Percentiles rank a stretch among this genome's conserved stretches.
phyloP scores from a whole-genome alignment of 2,797 vertebrate genomes.

The Anguilla anguilla region DNA sequence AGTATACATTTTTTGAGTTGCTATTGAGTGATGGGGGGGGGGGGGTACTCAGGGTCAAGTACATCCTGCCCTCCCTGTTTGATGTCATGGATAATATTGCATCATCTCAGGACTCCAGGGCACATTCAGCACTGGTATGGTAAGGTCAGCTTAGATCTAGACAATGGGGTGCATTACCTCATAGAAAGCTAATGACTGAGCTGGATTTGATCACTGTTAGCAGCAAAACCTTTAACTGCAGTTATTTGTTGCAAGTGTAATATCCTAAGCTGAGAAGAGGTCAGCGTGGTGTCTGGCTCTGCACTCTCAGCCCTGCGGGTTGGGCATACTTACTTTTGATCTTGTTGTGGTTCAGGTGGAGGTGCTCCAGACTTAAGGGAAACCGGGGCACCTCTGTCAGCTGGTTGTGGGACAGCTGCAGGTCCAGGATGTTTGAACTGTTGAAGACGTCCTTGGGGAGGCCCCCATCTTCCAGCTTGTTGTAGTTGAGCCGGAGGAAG shows the following conservation, averaged over 20 bases:
- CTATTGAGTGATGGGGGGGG: neutral
- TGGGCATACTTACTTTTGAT: conserved; percentile 85
- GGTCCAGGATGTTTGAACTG: conserved; percentile 88
- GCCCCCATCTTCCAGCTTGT: conserved; percentile 85
- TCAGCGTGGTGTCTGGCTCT: neutral
- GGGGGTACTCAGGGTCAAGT: neutral
- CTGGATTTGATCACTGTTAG: neutral
- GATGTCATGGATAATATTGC: neutral
- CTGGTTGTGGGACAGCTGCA: conserved; percentile 91
- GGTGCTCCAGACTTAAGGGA: conserved; percentile 84
- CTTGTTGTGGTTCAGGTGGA: conserved; percentile 94
- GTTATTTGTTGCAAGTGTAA: neutral
- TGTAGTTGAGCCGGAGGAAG: conserved; percentile 91
- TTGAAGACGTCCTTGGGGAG: conserved; percentile 89
- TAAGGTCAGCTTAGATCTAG: neutral
- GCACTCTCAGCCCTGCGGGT: neutral
- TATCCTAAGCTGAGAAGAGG: neutral
- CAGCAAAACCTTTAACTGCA: neutral
- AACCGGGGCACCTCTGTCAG: conserved; percentile 87
- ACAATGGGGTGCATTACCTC: neutral
- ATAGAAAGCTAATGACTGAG: neutral
- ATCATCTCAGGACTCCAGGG: neutral
- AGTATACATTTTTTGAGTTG: neutral
- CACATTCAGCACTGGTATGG: neutral
- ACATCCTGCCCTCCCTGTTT: neutral